A percentile compares a stretch with the other conserved stretches of the same genome.
phyloP scores from a whole-genome alignment of 2,888 invertebrate genomes.

The Zeuzera pyrina region DNA sequence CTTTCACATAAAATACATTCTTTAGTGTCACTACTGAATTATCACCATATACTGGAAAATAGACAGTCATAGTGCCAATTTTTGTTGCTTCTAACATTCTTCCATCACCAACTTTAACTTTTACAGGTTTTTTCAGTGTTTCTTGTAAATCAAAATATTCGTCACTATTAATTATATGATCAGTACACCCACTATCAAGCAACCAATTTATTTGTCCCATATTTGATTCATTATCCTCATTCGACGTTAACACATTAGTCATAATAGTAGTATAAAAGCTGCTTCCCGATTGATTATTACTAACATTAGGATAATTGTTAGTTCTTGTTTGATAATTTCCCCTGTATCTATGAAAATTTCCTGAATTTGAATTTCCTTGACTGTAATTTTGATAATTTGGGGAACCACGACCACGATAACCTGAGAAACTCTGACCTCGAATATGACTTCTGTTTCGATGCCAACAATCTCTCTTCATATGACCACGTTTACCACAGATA shows the following conservation, averaged over 20 bases:
- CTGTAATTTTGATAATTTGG: background rate
- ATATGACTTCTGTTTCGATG: background rate
- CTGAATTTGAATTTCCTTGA: background rate
- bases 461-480: background rate
- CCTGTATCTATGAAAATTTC: slow-evolving; percentile 1
- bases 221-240: background rate
- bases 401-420: too few species aligned
- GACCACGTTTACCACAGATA: slow-evolving; percentile 1
- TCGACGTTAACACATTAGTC: background rate
- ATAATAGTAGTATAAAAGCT: slow-evolving; percentile 1
- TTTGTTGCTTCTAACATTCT: slow-evolving; percentile 1
- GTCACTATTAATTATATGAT: background rate
- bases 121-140: slow-evolving; percentile 1
- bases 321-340: too few species aligned
- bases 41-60: background rate
- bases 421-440: background rate
- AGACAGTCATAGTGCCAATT: background rate
- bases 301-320: too few species aligned
- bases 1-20: slow-evolving; percentile 1
- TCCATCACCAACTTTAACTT: slow-evolving; percentile 2
- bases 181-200: background rate
- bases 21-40: background rate
- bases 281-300: too few species aligned
- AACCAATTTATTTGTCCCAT: background rate
- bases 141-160: background rate